These are phyloP conservation scores for Morpho achilles DNA, from an alignment of 2,888 invertebrate species.

Conservation along the genomic window DNA sequence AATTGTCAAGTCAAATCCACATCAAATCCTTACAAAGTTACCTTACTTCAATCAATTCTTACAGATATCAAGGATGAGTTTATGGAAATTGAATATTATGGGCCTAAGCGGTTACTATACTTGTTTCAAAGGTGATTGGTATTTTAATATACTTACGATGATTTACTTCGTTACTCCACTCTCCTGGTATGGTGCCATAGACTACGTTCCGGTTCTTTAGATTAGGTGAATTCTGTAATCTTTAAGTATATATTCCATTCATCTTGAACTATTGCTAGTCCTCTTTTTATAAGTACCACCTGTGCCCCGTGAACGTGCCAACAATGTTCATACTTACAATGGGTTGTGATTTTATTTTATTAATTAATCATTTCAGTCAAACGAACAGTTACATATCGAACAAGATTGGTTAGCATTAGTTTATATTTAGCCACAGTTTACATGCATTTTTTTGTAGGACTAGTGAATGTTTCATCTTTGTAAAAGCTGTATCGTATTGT, in stretches of 20 bases:
- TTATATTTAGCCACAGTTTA: constrained; percentile 26
- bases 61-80: too few relatives aligned
- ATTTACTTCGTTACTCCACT: constrained; percentile 13
- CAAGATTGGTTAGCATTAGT: constrained; percentile 50
- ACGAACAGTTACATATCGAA: constrained; percentile 57
- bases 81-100: neutral
- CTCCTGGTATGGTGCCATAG: constrained; percentile 23
- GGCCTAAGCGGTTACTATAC: neutral
- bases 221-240: constrained; percentile 12
- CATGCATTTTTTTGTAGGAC: constrained; percentile 22
- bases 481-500: constrained; percentile 32
- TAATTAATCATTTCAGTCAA: constrained; percentile 36
- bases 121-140: constrained; percentile 8
- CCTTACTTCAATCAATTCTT: too few relatives aligned
- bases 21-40: too few relatives aligned
- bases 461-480: constrained; percentile 25
- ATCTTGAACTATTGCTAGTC: constrained; percentile 23
- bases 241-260: constrained; percentile 3
- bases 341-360: constrained; percentile 57
- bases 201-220: constrained; percentile 17
- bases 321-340: constrained; percentile 36
- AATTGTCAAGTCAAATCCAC: too few relatives aligned
- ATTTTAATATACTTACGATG: constrained; percentile 18
- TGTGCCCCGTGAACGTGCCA: constrained; percentile 38
- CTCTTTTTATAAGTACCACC: constrained; percentile 12